Conservation (phyloP, 2,888 invertebrate genomes). For the Agrotis puta region DNA sequence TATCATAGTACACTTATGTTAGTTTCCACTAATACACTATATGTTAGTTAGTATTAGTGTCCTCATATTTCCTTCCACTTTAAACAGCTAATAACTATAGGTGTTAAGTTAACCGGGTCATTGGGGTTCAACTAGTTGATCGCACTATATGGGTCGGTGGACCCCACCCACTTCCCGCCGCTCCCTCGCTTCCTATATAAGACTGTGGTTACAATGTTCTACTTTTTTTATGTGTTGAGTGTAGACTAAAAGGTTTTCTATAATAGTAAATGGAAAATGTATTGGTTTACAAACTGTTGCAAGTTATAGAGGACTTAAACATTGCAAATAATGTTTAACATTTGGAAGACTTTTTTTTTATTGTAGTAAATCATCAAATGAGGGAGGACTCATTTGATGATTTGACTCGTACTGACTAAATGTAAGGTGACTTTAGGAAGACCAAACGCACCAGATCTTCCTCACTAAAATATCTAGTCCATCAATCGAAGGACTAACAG, state of each 20-base stretch:
- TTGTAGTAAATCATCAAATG: no score
- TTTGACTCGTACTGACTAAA: no score
- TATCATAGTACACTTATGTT: no score
- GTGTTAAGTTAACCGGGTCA: conserved; percentile 59
- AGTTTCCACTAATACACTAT: no score
- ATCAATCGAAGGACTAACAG: no score
- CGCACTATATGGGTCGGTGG: conserved; percentile 62
- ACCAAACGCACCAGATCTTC: no score
- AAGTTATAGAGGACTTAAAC: neutral
- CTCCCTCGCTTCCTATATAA: conserved; percentile 66
- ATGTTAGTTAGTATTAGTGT: neutral
- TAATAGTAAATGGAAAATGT: conserved; percentile 8
- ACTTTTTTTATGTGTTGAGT: conserved; percentile 1
- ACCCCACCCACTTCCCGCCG: conserved; percentile 65
- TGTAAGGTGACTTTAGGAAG: no score
- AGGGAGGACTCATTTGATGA: no score
- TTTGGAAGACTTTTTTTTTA: no score
- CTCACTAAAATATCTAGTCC: no score
- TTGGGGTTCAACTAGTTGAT: conserved; percentile 54
- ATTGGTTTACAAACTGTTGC: neutral
- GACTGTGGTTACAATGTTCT: conserved; percentile 44
- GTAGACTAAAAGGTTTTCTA: conserved; percentile 15
- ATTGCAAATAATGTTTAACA: neutral
- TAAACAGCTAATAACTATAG: conserved; percentile 28
- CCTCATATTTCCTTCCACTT: conserved; percentile 13